Percentiles rank a stretch among this genome's conserved stretches.
These are phyloP conservation scores for Unio delphinus DNA, from an alignment of 2,888 invertebrate genomes.

Conservation along the genomic window DNA sequence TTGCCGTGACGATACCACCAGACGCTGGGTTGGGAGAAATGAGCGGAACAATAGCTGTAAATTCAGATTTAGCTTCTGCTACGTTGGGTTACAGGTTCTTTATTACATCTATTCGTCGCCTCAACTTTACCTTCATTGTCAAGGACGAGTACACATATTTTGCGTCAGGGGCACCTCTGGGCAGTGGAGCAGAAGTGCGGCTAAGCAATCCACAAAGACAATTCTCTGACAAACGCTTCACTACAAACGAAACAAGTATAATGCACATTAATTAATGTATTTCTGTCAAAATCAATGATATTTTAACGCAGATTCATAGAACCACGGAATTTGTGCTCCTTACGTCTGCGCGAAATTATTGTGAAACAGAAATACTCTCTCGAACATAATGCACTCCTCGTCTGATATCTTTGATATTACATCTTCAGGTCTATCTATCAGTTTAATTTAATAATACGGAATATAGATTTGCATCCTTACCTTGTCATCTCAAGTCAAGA, in stretches of 20 bases:
- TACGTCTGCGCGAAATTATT: no score
- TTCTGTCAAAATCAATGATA: no score
- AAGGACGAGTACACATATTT: conserved; percentile 57
- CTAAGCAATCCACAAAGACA: conserved; percentile 29
- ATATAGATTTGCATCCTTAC: no score
- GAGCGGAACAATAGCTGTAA: conserved; percentile 23
- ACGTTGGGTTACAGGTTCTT: conserved; percentile 25
- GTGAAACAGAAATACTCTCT: no score
- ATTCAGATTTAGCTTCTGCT: conserved; percentile 19
- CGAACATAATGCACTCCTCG: no score
- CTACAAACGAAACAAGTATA: conserved; percentile 27
- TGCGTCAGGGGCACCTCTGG: conserved; percentile 38
- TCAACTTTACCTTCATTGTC: conserved; percentile 37
- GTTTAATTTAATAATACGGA: no score
- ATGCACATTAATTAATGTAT: not conserved
- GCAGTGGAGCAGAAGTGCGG: conserved; percentile 34
- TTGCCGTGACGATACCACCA: conserved; percentile 23
- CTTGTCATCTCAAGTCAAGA: no score
- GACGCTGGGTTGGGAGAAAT: conserved; percentile 29
- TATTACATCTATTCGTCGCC: conserved; percentile 26
- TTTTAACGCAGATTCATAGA: no score
- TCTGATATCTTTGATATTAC: no score
- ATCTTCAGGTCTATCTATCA: no score
- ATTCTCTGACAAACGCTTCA: conserved; percentile 12
- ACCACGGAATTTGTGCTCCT: no score